Evolutionary conservation across 92 coral and sea anemone genomes (phyloP).

Genomic region (Phenganax subtilis): DNA sequence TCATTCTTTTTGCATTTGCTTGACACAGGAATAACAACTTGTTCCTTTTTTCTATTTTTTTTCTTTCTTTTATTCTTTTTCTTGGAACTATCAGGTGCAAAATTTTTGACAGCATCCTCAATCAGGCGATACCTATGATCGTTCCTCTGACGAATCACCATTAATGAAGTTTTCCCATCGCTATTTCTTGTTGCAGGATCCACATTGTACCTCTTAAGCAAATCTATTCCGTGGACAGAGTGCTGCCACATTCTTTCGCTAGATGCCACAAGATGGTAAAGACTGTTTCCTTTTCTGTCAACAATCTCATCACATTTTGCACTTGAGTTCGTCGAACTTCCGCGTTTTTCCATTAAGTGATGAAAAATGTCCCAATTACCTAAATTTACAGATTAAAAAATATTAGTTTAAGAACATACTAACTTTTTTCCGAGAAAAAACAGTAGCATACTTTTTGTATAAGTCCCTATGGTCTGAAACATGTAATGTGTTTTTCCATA

Average conservation of each 20-base stretch:
- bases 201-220: conserved; percentile 11
- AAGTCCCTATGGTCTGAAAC: too few species aligned
- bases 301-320: neutral
- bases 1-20: neutral
- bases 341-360: neutral
- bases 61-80: neutral
- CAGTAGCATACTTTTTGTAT: too few species aligned
- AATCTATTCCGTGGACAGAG: neutral
- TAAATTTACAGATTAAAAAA: conserved; percentile 7
- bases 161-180: conserved; percentile 27
- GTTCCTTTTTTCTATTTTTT: neutral
- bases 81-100: neutral
- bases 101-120: conserved; percentile 9
- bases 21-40: neutral
- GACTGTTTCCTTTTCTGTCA: conserved; percentile 22
- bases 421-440: too few species aligned
- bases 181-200: conserved; percentile 16
- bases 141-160: conserved; percentile 14
- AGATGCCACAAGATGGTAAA: conserved; percentile 27
- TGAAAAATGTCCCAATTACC: conserved; percentile 19
- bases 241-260: conserved; percentile 6
- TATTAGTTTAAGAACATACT: neutral
- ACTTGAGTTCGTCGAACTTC: neutral
- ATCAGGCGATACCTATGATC: conserved; percentile 22
- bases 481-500: too few species aligned